Conservation (phyloP, 2,797 vertebrate genomes). For the Bradypodion pumilum region DNA sequence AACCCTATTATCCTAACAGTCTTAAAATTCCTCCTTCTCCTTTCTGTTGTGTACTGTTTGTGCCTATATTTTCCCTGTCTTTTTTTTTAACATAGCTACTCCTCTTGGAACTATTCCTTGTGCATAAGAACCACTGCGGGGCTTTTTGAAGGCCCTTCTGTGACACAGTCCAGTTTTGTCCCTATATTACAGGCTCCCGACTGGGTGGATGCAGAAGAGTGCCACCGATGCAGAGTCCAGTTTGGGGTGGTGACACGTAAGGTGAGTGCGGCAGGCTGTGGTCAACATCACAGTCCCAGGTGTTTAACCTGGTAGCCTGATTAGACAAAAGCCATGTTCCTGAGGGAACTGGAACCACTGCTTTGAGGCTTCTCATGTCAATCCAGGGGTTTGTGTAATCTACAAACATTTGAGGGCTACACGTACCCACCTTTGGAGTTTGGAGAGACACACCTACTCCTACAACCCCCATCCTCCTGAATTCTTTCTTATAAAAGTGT, state of each 20-base stretch:
- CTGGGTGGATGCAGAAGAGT: slow-evolving; percentile 98
- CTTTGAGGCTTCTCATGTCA: neutral
- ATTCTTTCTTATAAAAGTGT: too few relatives aligned
- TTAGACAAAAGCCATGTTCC: neutral
- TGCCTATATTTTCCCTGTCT: neutral
- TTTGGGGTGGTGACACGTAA: slow-evolving; percentile 97
- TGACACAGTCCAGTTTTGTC: neutral
- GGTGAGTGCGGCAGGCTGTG: slow-evolving; percentile 76
- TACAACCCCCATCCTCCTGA: too few relatives aligned
- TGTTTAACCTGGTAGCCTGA: neutral
- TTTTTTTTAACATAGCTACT: neutral
- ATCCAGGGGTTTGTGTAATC: neutral
- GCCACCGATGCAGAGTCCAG: slow-evolving; percentile 96
- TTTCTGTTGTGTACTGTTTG: neutral
- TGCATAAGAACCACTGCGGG: neutral
- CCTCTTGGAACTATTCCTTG: neutral
- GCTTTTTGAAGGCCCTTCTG: neutral
- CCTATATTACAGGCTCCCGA: slow-evolving; percentile 86
- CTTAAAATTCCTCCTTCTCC: neutral
- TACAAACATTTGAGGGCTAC: too few relatives aligned
- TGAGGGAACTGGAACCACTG: neutral
- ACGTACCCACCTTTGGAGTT: too few relatives aligned
- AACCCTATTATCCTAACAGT: too few relatives aligned
- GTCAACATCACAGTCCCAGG: neutral
- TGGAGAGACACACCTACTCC: too few relatives aligned